Evolutionary conservation across 1,140 invertebrate genomes (phyloP).

Genomic region (Apis florea): DNA sequence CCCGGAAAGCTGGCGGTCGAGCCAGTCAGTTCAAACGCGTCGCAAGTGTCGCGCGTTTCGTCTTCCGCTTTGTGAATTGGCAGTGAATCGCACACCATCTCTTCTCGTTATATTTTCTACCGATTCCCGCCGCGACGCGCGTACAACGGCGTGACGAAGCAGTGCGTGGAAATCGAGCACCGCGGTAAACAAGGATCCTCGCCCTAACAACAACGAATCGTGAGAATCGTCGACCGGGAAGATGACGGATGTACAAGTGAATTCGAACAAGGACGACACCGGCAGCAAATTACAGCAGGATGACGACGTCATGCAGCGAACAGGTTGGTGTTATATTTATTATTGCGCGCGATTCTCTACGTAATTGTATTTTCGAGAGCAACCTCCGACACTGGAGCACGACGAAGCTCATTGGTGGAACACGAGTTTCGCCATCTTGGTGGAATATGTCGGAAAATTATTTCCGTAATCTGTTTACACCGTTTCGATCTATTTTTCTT

Average conservation of each 20-base stretch:
- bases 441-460: neutral
- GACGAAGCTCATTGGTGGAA: slow-evolving; percentile 1
- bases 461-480: no score
- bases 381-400: neutral
- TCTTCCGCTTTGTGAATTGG: neutral
- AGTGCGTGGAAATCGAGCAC: slow-evolving; percentile 39
- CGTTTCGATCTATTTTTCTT: no score
- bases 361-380: slow-evolving; percentile 26
- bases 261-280: slow-evolving; percentile 64
- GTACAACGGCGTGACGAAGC: slow-evolving; percentile 63
- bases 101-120: slow-evolving; percentile 25
- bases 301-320: slow-evolving; percentile 65
- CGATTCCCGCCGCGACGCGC: slow-evolving; percentile 42
- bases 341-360: neutral
- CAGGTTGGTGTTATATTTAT: slow-evolving; percentile 66
- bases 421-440: slow-evolving; percentile 54
- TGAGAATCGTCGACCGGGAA: neutral
- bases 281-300: slow-evolving; percentile 76
- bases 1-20: slow-evolving; percentile 69
- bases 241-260: slow-evolving; percentile 81
- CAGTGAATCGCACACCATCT: neutral
- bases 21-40: slow-evolving; percentile 76
- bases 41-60: slow-evolving; percentile 64
- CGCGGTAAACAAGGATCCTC: neutral
- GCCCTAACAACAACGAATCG: neutral